These are phyloP conservation scores for Ptiloglossa arizonensis DNA, from an alignment of 1,140 invertebrate species.

Conservation along the genomic window DNA sequence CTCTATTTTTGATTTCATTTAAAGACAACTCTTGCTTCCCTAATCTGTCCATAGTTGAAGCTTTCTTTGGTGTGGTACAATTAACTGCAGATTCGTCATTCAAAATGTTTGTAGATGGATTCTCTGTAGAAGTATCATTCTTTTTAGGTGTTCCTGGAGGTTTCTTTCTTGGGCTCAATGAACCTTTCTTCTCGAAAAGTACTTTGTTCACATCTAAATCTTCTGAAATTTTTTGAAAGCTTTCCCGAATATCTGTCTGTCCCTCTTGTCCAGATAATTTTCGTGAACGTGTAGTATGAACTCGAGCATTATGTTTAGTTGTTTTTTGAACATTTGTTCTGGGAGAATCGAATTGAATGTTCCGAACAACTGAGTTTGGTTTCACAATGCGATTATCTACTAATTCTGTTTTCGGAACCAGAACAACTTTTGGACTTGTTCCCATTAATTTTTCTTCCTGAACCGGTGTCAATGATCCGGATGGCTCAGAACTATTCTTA, in stretches of 20 bases:
- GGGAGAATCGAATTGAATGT: conserved; percentile 73
- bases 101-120: background rate
- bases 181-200: conserved; percentile 76
- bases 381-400: conserved; percentile 33
- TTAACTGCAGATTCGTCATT: conserved; percentile 45
- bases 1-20: conserved; percentile 85
- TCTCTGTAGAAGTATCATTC: background rate
- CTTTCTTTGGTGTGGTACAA: conserved; percentile 74
- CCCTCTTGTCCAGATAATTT: conserved; percentile 64
- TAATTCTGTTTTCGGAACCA: conserved; percentile 10
- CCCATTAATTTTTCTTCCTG: conserved; percentile 41
- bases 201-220: conserved; percentile 70
- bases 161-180: conserved; percentile 75
- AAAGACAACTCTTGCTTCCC: conserved; percentile 83
- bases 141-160: conserved; percentile 63
- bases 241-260: conserved; percentile 75
- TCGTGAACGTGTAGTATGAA: conserved; percentile 47
- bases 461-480: background rate
- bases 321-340: conserved; percentile 57
- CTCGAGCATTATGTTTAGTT: conserved; percentile 41
- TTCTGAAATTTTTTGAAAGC: conserved; percentile 72
- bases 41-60: conserved; percentile 77
- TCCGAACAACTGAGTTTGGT: conserved; percentile 67
- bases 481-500: conserved; percentile 4
- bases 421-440: conserved; percentile 28